A percentile compares a stretch with the other conserved stretches of the same genome.
These are phyloP conservation scores for Stegana nigrithorax DNA, from an alignment of 2,888 invertebrate species.

Conservation along the genomic window DNA sequence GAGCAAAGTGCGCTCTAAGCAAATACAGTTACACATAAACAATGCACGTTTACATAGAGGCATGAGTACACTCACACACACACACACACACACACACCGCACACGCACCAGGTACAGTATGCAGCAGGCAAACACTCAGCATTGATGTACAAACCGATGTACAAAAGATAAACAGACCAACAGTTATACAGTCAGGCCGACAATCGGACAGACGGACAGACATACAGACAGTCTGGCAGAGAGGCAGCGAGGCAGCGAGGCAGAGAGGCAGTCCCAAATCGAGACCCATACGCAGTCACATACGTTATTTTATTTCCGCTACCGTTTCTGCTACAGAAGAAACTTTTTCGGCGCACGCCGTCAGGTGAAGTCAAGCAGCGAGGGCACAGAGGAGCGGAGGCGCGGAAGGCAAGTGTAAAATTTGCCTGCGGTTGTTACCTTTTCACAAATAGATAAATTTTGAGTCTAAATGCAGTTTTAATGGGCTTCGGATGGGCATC, in stretches of 20 bases:
- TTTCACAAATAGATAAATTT: conserved; percentile 51
- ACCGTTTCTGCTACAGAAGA: too few species aligned
- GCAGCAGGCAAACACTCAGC: neutral
- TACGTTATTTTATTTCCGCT: conserved; percentile 61
- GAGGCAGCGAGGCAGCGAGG: conserved; percentile 10
- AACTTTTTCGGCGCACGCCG: too few species aligned
- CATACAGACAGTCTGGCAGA: conserved; percentile 22
- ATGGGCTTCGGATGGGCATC: conserved; percentile 38
- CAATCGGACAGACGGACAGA: conserved; percentile 24
- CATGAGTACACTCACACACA: neutral
- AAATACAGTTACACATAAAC: too few species aligned
- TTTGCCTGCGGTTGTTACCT: conserved; percentile 51
- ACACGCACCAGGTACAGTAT: neutral
- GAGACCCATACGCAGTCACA: neutral
- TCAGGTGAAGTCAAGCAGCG: too few species aligned
- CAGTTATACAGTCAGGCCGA: conserved; percentile 55
- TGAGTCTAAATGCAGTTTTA: conserved; percentile 58
- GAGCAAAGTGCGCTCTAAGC: too few species aligned
- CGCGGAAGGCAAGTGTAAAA: conserved; percentile 38
- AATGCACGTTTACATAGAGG: too few species aligned
- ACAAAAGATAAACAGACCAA: conserved; percentile 32
- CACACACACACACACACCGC: neutral
- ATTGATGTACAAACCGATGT: conserved; percentile 8
- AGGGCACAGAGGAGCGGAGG: neutral
- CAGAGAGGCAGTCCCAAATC: conserved; percentile 1